Evolutionary conservation across 2,888 invertebrate genomes (phyloP).

Genomic region (Drosophila parthenogenetica): DNA sequence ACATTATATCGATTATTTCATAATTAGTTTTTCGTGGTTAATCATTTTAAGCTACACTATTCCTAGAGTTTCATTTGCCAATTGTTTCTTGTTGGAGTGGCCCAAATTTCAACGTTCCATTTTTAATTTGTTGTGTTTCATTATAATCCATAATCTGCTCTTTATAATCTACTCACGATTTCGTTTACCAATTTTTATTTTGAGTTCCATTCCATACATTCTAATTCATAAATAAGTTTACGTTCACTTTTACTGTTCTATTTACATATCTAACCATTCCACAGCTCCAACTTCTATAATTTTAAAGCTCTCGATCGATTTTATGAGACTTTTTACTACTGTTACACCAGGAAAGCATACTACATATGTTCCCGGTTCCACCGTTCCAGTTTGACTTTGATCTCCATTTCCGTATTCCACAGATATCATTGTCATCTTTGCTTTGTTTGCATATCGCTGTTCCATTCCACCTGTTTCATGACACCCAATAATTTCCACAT

Average conservation of each 20-base stretch:
- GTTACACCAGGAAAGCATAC: background rate
- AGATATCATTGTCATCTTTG: too few species aligned
- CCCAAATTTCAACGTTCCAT: background rate
- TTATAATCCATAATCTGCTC: too few species aligned
- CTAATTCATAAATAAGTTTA: too few species aligned
- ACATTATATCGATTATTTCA: background rate
- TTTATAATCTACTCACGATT: too few species aligned
- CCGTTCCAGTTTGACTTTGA: background rate
- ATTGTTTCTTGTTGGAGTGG: background rate
- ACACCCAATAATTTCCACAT: slow-evolving; percentile 4
- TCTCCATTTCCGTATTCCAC: too few species aligned
- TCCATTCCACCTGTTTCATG: slow-evolving; percentile 1
- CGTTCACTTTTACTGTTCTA: too few species aligned
- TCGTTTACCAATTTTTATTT: too few species aligned
- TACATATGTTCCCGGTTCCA: background rate
- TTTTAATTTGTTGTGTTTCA: too few species aligned
- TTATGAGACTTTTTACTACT: background rate
- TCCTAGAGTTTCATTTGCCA: background rate
- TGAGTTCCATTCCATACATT: too few species aligned
- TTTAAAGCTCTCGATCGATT: too few species aligned
- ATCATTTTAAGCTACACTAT: background rate
- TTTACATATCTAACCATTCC: too few species aligned
- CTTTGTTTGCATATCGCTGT: background rate
- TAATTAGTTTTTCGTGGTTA: background rate
- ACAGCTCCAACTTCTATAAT: too few species aligned